Evolutionary conservation across 1,140 invertebrate genomes (phyloP), one percentile per base, ranked within the genome.

Genomic region (Orussus abietinus): DNA sequence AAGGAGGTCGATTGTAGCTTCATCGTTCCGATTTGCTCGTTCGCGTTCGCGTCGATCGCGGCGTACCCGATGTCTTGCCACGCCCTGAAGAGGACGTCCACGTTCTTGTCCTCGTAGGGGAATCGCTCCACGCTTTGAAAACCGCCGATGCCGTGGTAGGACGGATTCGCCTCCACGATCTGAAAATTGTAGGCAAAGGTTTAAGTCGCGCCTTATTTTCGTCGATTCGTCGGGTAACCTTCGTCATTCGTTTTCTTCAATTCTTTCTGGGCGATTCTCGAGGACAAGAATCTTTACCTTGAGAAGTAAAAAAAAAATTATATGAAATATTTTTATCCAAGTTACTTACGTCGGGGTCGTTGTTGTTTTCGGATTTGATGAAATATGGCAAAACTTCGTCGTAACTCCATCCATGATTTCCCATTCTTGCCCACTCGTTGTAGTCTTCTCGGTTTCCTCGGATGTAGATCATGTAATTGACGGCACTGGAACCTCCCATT

Each of bases 401-500:
- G 57, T 79, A 86, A 13, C 75, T 76, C 85, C 84, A 86, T 0
- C 79, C 78, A 2, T 60, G 38, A 26, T 82, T 83, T 4, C 84
- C 84, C 12, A 62, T 34, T 18, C 71, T 70, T 5, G 76, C 80
- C 86, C 86, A 89, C 6, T 72, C 53, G 53, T 88, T 75, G 58
- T 83, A 89, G 57, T 86, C 80, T 4, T 55, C 55, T 3, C 63
- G 71, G 59, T 85, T 79, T 0, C 82, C 84, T 43, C 84, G 60
- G 0, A 81, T 75, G 56, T 86, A 87, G 26, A 82, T 78, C 82
- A 88, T 83, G 19, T 77, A 79, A 55, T 84, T 84, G 6, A 84
- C 66, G 3, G 75, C 71, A 20, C 78, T 81, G 10, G 78, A 80
- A 5, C 82, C 84, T 22, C 82, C 83, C 70, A 67, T 62, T 13